Conservation (phyloP, 2,888 invertebrate species). For the Rapana venosa region DNA sequence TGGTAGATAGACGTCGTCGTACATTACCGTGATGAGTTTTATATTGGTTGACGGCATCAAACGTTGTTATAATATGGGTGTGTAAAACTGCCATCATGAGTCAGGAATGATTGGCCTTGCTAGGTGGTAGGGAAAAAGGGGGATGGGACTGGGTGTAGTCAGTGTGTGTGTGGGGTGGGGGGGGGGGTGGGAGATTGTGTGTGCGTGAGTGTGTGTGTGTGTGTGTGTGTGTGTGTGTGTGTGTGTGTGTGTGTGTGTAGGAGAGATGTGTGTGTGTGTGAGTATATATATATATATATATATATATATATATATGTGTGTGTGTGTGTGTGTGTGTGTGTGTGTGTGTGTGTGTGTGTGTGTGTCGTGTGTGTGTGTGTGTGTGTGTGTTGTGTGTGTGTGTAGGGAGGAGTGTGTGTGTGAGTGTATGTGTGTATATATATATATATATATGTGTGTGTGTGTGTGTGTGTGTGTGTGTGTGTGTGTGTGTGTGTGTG, state of each 20-base stretch:
- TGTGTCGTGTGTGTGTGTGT: constrained; percentile 18
- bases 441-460: too few species aligned
- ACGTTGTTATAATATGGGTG: too few species aligned
- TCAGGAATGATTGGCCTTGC: too few species aligned
- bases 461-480: constrained; percentile 23
- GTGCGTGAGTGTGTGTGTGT: constrained; percentile 18
- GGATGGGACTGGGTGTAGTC: too few species aligned
- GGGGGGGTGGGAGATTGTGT: too few species aligned
- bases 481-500: not conserved
- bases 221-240: not conserved
- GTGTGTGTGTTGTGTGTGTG: constrained; percentile 6
- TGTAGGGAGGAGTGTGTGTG: not conserved
- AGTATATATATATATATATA: too few species aligned
- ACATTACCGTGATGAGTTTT: too few species aligned
- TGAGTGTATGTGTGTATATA: too few species aligned
- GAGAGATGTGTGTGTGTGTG: constrained; percentile 22
- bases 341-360: not conserved
- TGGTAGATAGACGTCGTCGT: too few species aligned
- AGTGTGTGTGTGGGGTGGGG: not conserved
- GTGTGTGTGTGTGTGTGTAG: constrained; percentile 10
- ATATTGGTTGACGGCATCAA: too few species aligned
- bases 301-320: not conserved
- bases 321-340: constrained; percentile 20
- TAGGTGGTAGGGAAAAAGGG: too few species aligned
- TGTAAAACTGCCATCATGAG: too few species aligned